These are phyloP conservation scores for Drosophila ironensis DNA, from an alignment of 1,140 invertebrate species.

Conservation along the genomic window DNA sequence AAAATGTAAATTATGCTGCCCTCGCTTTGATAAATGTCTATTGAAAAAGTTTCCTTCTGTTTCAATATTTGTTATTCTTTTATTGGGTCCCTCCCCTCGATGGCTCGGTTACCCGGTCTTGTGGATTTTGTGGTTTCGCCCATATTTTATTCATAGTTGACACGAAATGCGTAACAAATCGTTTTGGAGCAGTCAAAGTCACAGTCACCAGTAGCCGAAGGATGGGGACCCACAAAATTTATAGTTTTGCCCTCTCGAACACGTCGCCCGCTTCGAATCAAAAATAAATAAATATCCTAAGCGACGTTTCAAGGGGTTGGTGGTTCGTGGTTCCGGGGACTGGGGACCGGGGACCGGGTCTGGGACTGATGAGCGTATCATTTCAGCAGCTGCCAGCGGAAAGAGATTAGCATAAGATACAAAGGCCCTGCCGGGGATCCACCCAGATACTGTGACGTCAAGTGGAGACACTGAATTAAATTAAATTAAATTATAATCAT, in stretches of 20 bases:
- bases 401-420: slow-evolving; percentile 13
- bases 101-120: slow-evolving; percentile 36
- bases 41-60: slow-evolving; percentile 65
- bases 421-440: neutral
- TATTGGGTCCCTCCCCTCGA: neutral
- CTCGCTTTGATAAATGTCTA: slow-evolving; percentile 72
- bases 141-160: slow-evolving; percentile 80
- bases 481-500: neutral
- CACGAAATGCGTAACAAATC: slow-evolving; percentile 79
- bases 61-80: slow-evolving; percentile 43
- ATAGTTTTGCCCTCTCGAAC: slow-evolving; percentile 62
- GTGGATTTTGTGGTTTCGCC: slow-evolving; percentile 51
- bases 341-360: no score
- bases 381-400: neutral
- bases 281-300: slow-evolving; percentile 75
- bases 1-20: slow-evolving; percentile 76
- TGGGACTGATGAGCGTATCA: no score
- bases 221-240: slow-evolving; percentile 55
- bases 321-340: neutral
- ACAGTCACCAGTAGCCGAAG: neutral
- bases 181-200: slow-evolving; percentile 34
- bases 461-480: neutral
- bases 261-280: slow-evolving; percentile 59
- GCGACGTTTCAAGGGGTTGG: slow-evolving; percentile 33
- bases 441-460: slow-evolving; percentile 4